Evolutionary conservation across 2,888 invertebrate genomes (phyloP), one percentile per base, ranked within the genome.

Genomic region (Melanotus villosus): DNA sequence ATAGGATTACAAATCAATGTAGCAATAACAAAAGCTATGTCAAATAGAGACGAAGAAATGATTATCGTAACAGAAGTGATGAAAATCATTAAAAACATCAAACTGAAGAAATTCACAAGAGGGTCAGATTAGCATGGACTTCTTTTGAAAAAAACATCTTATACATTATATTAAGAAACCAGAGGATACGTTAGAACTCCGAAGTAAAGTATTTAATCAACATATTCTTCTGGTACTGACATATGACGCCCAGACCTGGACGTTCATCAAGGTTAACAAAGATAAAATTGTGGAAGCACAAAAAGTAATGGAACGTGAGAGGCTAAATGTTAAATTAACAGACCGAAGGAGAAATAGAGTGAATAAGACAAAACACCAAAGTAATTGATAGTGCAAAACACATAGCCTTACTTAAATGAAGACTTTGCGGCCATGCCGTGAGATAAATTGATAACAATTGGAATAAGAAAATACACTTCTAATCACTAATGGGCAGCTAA

Each of bases 281-380:
- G 16, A 16, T 43, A 16, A 43, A 43, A 1, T 18, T 14, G 38
- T 38, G 5, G 10, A 38, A 38, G 3, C 43, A 43, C 43, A 43
- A 43, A 43, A 16, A 43, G 12, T 16, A 43, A 43, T 43, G 43
- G 43, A 43, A 43, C 43, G 43, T 43, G 14, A 43, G 14, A 43
- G 6, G 43, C 16, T 43, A 2, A 43, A 43, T 19, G 14, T 43
- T 5, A 43, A 43, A 16, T 10, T 16, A 43, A 43, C 10, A 43
- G 16, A 43, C 16, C 16, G 43, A 43, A 43, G 2, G 43, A 43
- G 19, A 43, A n/a, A 16, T 43, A 16, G 2, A 43, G 16, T 43
- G 43, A 16, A 43, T 43, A 43, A 43, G 43, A 43, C 43, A 43
- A 4, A 43, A 43, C 2, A 43, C 18, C 26, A 26, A 26, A 12